Evolutionary conservation across 2,113 vertebrate genomes (phyloP).

Genomic region (Jaculus jaculus): DNA sequence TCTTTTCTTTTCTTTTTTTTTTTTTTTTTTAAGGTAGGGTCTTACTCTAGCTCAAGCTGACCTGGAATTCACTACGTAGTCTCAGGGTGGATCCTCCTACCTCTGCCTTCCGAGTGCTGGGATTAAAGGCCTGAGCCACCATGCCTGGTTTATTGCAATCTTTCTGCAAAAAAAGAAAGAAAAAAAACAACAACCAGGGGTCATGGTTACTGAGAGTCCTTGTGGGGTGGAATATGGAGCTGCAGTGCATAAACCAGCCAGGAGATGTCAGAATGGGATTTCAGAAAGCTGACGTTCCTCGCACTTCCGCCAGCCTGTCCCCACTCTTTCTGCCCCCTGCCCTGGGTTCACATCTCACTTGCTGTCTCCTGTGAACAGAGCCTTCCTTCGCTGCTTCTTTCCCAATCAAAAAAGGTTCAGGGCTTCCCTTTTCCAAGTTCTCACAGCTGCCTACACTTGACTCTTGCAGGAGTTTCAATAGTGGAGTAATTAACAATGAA

Average conservation of each 20-base stretch:
- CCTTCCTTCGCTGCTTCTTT: not conserved
- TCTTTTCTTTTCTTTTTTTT: no score
- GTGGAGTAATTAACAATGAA: not conserved
- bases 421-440: not conserved
- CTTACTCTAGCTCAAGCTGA: no score
- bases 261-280: slow-evolving; percentile 54
- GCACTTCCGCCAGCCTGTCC: not conserved
- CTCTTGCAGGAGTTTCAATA: not conserved
- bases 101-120: no score
- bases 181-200: no score
- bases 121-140: no score
- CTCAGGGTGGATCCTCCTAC: no score
- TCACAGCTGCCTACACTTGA: not conserved
- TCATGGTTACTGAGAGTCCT: not conserved
- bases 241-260: slow-evolving; percentile 36
- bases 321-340: not conserved
- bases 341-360: not conserved
- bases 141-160: no score
- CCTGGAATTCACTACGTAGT: no score
- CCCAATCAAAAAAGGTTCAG: not conserved
- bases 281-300: not conserved
- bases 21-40: no score
- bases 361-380: not conserved
- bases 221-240: not conserved
- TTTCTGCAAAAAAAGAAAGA: not conserved